Evolutionary conservation across 1,140 invertebrate species (phyloP).

Genomic region (Lerema accius): DNA sequence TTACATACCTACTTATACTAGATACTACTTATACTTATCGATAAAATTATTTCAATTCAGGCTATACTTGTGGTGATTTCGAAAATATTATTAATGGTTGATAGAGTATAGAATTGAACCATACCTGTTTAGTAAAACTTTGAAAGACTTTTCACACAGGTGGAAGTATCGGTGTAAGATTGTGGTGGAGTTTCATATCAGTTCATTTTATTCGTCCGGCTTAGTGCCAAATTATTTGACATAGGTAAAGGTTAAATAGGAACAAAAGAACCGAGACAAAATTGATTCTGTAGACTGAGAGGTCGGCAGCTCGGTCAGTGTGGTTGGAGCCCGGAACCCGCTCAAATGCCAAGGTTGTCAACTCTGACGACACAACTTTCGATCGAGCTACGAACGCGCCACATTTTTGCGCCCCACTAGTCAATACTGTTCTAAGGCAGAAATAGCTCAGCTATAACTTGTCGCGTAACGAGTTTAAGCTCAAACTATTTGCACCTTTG

Average conservation of each 20-base stretch:
- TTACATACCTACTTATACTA: too few relatives aligned
- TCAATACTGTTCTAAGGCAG: constrained; percentile 19
- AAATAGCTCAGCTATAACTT: background rate
- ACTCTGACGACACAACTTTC: constrained; percentile 81
- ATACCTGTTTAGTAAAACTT: too few relatives aligned
- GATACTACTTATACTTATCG: too few relatives aligned
- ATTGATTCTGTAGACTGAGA: constrained; percentile 27
- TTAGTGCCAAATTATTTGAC: background rate
- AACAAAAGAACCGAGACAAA: constrained; percentile 5
- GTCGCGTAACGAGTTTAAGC: background rate
- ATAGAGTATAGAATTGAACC: too few relatives aligned
- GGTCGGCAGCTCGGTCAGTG: constrained; percentile 54
- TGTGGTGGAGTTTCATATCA: background rate
- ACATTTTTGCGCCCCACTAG: constrained; percentile 78
- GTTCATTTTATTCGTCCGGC: background rate
- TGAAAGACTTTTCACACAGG: too few relatives aligned
- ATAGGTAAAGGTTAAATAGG: background rate
- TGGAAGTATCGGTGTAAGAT: too few relatives aligned
- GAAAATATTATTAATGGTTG: too few relatives aligned
- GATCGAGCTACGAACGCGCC: constrained; percentile 63
- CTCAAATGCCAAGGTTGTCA: constrained; percentile 81
- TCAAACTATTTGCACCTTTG: background rate
- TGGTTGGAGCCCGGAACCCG: constrained; percentile 66
- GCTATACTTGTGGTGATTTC: too few relatives aligned
- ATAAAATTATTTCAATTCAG: too few relatives aligned